phyloP scores from a whole-genome alignment of 2,113 vertebrate species.

The Neopipo cinnamomea region DNA sequence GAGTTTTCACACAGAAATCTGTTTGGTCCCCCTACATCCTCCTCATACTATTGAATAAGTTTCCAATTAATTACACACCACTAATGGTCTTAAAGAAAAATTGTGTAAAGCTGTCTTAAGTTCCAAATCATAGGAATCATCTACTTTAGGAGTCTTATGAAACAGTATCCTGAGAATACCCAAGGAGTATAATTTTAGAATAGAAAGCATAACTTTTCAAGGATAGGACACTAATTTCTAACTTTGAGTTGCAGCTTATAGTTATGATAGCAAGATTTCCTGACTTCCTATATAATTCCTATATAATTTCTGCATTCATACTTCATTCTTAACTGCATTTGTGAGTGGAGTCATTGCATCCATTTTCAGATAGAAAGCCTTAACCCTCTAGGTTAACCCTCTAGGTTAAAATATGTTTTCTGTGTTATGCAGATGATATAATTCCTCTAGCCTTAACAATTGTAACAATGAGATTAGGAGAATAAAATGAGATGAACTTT shows the following conservation, averaged over 20 bases:
- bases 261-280: neutral
- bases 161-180: neutral
- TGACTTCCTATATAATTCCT: neutral
- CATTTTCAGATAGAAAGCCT: neutral
- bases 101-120: neutral
- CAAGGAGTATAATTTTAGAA: neutral
- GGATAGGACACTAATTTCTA: neutral
- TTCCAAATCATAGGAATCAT: neutral
- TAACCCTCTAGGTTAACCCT: no score
- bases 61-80: neutral
- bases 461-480: neutral
- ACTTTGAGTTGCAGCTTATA: neutral
- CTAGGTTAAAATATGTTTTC: neutral
- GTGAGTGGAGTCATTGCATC: neutral
- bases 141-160: neutral
- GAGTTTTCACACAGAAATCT: neutral
- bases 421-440: neutral
- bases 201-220: neutral
- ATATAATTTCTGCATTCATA: neutral
- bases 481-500: neutral
- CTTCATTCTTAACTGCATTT: neutral
- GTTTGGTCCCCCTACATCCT: fast-evolving
- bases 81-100: neutral
- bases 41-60: neutral
- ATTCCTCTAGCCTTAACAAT: neutral